Conservation (phyloP, 1,140 invertebrate species). For the Drosophila melanogaster region DNA sequence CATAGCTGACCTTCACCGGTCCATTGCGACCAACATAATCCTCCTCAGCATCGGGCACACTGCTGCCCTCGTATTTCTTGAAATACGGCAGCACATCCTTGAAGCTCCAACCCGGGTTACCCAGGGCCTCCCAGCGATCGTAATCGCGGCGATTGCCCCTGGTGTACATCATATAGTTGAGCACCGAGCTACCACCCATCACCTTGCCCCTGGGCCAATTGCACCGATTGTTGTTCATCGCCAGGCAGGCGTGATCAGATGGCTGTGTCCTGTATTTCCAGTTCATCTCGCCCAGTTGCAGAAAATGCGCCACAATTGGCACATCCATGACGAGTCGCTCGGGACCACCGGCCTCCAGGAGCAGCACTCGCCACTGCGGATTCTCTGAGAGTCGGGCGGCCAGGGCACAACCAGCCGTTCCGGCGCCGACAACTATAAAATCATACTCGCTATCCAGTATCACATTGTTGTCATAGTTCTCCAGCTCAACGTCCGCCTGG, state of each 20-base stretch:
- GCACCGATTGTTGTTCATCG: slow-evolving; percentile 86
- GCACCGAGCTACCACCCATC: slow-evolving; percentile 92
- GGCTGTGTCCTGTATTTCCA: slow-evolving; percentile 89
- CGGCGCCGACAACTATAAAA: slow-evolving; percentile 89
- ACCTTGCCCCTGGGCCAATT: slow-evolving; percentile 91
- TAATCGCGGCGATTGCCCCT: slow-evolving; percentile 91
- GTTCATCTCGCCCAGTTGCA: slow-evolving; percentile 88
- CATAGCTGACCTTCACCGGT: slow-evolving; percentile 84
- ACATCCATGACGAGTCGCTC: slow-evolving; percentile 89
- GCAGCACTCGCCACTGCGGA: slow-evolving; percentile 87
- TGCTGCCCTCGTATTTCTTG: slow-evolving; percentile 90
- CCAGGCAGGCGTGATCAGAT: slow-evolving; percentile 83
- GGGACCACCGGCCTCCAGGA: slow-evolving; percentile 89
- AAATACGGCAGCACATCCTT: slow-evolving; percentile 93
- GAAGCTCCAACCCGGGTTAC: slow-evolving; percentile 93
- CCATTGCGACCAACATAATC: slow-evolving; percentile 87
- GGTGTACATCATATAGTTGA: slow-evolving; percentile 97
- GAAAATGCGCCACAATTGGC: slow-evolving; percentile 87
- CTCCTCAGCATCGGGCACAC: slow-evolving; percentile 86
- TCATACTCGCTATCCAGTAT: slow-evolving; percentile 85
- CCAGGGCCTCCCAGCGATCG: slow-evolving; percentile 91
- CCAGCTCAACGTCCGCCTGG: slow-evolving; percentile 53
- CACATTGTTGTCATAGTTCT: slow-evolving; percentile 81
- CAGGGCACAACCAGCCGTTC: slow-evolving; percentile 89
- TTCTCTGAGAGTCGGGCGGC: slow-evolving; percentile 88